Base-by-base conservation (phyloP, 2,888 invertebrate genomes). In the Troglohyphantes excavatus region DNA sequence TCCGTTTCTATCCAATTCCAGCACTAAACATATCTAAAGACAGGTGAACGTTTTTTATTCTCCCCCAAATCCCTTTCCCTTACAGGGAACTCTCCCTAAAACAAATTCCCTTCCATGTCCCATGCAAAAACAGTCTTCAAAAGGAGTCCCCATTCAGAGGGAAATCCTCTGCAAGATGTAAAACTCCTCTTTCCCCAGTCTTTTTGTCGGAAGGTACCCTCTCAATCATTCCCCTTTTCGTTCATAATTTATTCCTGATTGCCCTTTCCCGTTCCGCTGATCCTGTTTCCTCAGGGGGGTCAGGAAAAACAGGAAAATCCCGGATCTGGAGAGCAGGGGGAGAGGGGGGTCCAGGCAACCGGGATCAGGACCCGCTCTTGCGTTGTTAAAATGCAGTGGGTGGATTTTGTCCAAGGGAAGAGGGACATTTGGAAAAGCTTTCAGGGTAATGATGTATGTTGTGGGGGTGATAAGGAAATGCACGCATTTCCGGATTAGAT, bases 201-300 rank as follows among this genome's bases (percentile, higher is more conserved):
- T 65, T 72, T 88, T 88, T 88, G 88, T 88, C 82, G 82, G 82
- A 68, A 78, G 61, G 73, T 61, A 67, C 68, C 65, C 75, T 67
- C 88, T 88, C 88, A 88, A 88, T 88, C 88, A 88, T 88, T 75
- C 88, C 29, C 65, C 75, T 63, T 46, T 46, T 79, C 26, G 68
- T 76, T 88, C 88, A 88, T 88, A 88, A 88, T 88, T 88, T 88
- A 88, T 88, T 88, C 88, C 88, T 82, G 88, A 88, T 88, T 82
- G 88, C 88, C 70, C 85, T 86, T 53, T 33, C 76, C 46, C 53
- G 65, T 26, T 63, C 26, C 79, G 43, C 33, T 67, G 75, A 75
- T 75, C 85, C 75, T 65, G 67, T 86, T 79, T 61, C 73, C 79
- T 65, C 73, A 11, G n/a, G 23, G 83, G 73, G 83, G 59, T 13